phyloP scores from a whole-genome alignment of 2,797 vertebrate species.

The Linurgus olivaceus region DNA sequence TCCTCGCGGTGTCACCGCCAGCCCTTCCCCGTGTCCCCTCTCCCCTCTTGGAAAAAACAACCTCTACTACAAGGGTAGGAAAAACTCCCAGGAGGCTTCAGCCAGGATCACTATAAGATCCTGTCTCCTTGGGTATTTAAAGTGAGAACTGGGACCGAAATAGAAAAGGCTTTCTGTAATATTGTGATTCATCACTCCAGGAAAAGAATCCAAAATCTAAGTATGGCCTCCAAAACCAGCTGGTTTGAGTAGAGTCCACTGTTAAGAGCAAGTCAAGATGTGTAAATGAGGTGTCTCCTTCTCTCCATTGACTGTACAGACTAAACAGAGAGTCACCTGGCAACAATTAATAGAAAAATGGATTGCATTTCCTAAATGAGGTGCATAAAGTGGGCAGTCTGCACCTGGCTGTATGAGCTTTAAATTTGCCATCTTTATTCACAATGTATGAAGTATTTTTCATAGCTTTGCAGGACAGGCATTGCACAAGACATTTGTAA shows the following conservation, averaged over 20 bases:
- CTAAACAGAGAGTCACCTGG: constrained; percentile 66
- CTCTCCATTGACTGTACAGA: constrained; percentile 55
- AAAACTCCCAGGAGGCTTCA: neutral
- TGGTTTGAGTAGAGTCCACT: constrained; percentile 23
- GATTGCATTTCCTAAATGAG: constrained; percentile 63
- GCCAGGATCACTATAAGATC: neutral
- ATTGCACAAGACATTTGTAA: constrained; percentile 59
- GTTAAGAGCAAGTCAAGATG: constrained; percentile 34
- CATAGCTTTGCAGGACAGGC: constrained; percentile 32
- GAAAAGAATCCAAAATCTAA: neutral
- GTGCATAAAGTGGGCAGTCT: constrained; percentile 59
- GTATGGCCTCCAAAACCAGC: neutral
- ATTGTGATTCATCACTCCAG: neutral
- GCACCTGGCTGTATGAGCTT: constrained; percentile 50
- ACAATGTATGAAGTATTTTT: constrained; percentile 37
- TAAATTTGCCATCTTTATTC: constrained; percentile 43
- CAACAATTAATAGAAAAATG: constrained; percentile 63
- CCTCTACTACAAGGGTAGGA: neutral
- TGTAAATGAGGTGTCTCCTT: constrained; percentile 67
- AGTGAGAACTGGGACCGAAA: neutral
- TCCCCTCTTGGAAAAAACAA: neutral
- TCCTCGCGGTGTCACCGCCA: no score
- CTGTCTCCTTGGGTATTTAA: neutral
- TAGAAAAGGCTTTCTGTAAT: neutral
- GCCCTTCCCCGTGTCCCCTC: neutral